These are phyloP conservation scores for Melinopterus prodromus DNA, from an alignment of 2,888 invertebrate genomes.

Conservation along the genomic window DNA sequence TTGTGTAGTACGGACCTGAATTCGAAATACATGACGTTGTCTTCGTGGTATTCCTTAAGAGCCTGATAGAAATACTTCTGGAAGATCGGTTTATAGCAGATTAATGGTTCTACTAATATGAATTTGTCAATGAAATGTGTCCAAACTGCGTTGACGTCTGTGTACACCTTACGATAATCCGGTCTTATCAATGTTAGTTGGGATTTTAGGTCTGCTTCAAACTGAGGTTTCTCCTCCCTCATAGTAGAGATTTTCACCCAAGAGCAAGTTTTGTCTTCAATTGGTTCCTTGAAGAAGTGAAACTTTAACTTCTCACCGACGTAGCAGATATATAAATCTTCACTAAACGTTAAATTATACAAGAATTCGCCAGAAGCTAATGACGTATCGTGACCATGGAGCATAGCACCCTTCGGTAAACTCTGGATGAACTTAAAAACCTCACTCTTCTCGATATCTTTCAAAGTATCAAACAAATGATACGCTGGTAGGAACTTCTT, in stretches of 20 bases:
- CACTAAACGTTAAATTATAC: slow-evolving; percentile 67
- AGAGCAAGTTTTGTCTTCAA: slow-evolving; percentile 36
- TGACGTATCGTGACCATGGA: slow-evolving; percentile 75
- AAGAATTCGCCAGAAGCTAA: slow-evolving; percentile 69
- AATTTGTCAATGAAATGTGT: slow-evolving; percentile 61
- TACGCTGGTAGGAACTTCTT: slow-evolving; percentile 67
- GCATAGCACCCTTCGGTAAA: slow-evolving; percentile 79
- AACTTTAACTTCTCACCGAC: slow-evolving; percentile 44
- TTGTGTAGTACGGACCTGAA: slow-evolving; percentile 70
- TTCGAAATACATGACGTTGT: slow-evolving; percentile 77
- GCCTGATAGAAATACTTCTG: slow-evolving; percentile 72
- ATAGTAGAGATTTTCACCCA: slow-evolving; percentile 63
- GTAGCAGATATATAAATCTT: slow-evolving; percentile 65
- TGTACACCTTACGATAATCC: slow-evolving; percentile 48
- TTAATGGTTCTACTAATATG: slow-evolving; percentile 61
- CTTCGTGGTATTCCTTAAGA: slow-evolving; percentile 68
- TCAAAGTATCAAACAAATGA: slow-evolving; percentile 71
- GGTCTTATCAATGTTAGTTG: slow-evolving; percentile 45
- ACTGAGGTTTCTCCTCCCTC: slow-evolving; percentile 47
- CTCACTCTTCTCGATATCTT: slow-evolving; percentile 68
- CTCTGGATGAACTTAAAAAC: slow-evolving; percentile 72
- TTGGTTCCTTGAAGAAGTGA: slow-evolving; percentile 51
- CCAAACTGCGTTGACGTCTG: slow-evolving; percentile 57
- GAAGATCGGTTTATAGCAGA: slow-evolving; percentile 72
- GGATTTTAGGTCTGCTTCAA: slow-evolving; percentile 44